Evolutionary conservation across 2,797 vertebrate genomes (phyloP).

Genomic region (Poeciliopsis gracilis): DNA sequence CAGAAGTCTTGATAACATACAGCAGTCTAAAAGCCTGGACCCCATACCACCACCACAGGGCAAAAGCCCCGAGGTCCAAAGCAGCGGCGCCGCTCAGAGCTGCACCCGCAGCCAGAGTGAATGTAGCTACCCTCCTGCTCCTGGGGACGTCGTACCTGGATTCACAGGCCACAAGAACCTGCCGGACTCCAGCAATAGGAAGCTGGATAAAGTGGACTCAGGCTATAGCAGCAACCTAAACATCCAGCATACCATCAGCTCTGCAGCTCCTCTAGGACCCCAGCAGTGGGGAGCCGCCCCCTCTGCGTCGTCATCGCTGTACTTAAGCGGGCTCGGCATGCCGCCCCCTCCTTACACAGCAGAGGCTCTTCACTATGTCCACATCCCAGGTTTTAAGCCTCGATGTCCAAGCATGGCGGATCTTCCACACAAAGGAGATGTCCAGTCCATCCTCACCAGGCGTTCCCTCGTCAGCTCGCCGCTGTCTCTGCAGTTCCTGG

Average conservation of each 20-base stretch:
- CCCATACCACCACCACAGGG: constrained; percentile 50
- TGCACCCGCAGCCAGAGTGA: constrained; percentile 74
- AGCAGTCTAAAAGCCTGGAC: constrained; percentile 70
- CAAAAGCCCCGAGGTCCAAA: constrained; percentile 52
- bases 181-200: constrained; percentile 48
- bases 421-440: constrained; percentile 62
- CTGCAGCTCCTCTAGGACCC: constrained; percentile 45
- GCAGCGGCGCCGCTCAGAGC: constrained; percentile 50
- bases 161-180: constrained; percentile 42
- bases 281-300: constrained; percentile 59
- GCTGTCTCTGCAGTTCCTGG: constrained; percentile 82
- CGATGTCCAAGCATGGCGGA: constrained; percentile 56
- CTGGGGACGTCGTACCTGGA: constrained; percentile 27
- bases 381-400: constrained; percentile 73
- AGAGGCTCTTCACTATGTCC: constrained; percentile 65
- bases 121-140: constrained; percentile 47
- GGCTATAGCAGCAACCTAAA: constrained; percentile 81
- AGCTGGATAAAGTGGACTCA: constrained; percentile 75
- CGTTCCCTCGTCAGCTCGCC: constrained; percentile 73
- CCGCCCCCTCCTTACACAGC: constrained; percentile 65
- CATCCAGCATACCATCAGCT: constrained; percentile 64
- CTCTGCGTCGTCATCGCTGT: constrained; percentile 42
- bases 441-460: constrained; percentile 76
- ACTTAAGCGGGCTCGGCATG: constrained; percentile 40
- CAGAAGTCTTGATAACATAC: constrained; percentile 52